Base-by-base conservation (phyloP, 2,888 invertebrate genomes). In the Cephus nigrinus region DNA sequence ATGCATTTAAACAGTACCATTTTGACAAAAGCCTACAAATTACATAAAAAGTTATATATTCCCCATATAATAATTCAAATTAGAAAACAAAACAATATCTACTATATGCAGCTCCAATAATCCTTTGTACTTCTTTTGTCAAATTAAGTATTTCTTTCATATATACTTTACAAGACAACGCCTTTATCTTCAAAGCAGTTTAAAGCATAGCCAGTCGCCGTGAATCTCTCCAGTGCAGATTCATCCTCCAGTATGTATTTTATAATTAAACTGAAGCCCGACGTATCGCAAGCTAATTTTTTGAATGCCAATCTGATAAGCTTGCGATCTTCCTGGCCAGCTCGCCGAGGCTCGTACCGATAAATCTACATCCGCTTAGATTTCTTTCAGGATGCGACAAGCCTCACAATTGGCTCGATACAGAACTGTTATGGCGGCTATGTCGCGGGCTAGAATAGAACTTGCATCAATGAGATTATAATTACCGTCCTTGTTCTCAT, bases 1-100 rank as follows among this genome's bases (percentile, higher is more conserved):
- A 92, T 84, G 71, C 93, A 93, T 0, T 92, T 91, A 23, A 93
- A 72, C 3, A 78, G 73, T 55, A 55, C 40, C 40, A 55, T 55
- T 23, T 55, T 23, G 1, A 55, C 23, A 55, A 55, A 23, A 9
- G 40, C 40, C 40, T 55, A 23, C 23, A 55, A 55, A 55, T 23
- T 23, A 55, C 1, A 55, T 55, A 9, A 23, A 55, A 55, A 23
- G 4, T 1, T 5, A 23, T 23, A 55, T 5, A 55, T 23, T 5
- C 40, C 15, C 15, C 40, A 15, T 40, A 40, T 15, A 23, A 55
- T 1, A 55, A 55, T 23, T 55, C 40, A 55, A 55, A 55, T 55
- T 55, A 23, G 5, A 55, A 23, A 55, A 15, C 15, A 55, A 40
- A 55, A 23, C 40, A 15, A 23, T 55, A 55, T 55, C 5, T 55